phyloP scores from a whole-genome alignment of 2,797 vertebrate genomes.

The Scleropages formosus region DNA sequence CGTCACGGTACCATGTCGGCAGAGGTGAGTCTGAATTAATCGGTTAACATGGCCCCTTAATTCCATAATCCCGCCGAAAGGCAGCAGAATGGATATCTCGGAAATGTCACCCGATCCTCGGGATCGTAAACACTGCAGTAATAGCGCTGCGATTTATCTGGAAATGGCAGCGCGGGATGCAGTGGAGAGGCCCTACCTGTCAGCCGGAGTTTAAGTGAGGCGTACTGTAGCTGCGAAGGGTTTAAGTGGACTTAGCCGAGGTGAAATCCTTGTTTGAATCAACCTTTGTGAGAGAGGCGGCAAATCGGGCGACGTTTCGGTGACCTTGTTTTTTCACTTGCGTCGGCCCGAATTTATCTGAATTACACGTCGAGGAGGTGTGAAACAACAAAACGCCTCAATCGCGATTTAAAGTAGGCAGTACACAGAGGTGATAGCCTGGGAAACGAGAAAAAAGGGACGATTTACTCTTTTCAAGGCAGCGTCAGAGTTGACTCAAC shows the following conservation, averaged over 20 bases:
- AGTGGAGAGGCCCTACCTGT: constrained; percentile 48
- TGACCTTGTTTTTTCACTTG: constrained; percentile 40
- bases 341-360: constrained; percentile 27
- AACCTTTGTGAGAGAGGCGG: constrained; percentile 44
- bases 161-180: constrained; percentile 41
- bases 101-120: constrained; percentile 46
- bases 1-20: constrained; percentile 10
- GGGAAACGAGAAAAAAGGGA: no score
- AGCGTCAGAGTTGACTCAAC: no score
- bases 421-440: not conserved
- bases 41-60: constrained; percentile 42
- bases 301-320: constrained; percentile 49
- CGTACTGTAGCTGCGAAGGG: constrained; percentile 46
- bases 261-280: constrained; percentile 56
- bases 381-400: not conserved
- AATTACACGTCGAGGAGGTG: not conserved
- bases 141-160: constrained; percentile 36
- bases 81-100: constrained; percentile 45
- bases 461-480: no score
- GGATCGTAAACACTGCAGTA: constrained; percentile 43
- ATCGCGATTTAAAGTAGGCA: not conserved
- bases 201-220: constrained; percentile 51
- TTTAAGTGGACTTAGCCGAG: constrained; percentile 56
- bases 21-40: constrained; percentile 40
- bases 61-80: constrained; percentile 43